Evolutionary conservation across 2,113 vertebrate species (phyloP).

Genomic region (Nothobranchius furzeri): DNA sequence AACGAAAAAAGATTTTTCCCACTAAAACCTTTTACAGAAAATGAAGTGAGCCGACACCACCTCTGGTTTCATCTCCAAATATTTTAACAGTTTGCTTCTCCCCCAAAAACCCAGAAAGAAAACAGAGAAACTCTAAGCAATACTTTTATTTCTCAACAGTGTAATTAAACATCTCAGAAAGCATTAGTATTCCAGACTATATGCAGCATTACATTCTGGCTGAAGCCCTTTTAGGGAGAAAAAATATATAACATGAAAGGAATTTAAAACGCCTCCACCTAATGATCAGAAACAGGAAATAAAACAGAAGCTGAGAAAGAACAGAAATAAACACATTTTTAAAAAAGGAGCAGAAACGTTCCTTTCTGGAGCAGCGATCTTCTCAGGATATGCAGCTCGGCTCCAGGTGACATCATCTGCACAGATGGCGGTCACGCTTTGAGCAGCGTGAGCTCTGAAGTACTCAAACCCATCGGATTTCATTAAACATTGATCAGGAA

Average conservation of each 20-base stretch:
- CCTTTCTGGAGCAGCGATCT: too few relatives aligned
- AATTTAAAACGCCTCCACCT: slow-evolving; percentile 1
- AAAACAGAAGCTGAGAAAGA: neutral
- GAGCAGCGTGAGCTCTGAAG: neutral
- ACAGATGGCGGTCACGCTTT: neutral
- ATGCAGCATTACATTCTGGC: slow-evolving; percentile 68
- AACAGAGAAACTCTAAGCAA: too few relatives aligned
- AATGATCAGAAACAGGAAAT: slow-evolving; percentile 3
- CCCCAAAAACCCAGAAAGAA: too few relatives aligned
- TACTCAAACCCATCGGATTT: neutral
- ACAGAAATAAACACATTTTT: neutral
- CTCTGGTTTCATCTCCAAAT: too few relatives aligned
- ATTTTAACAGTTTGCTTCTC: too few relatives aligned
- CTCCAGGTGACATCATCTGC: neutral
- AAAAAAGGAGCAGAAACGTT: too few relatives aligned
- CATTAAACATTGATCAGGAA: too few relatives aligned
- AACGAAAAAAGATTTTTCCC: too few relatives aligned
- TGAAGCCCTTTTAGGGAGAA: slow-evolving; percentile 66
- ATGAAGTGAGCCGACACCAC: too few relatives aligned
- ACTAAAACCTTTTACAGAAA: too few relatives aligned
- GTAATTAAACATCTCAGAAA: slow-evolving; percentile 48
- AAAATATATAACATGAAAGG: slow-evolving; percentile 24
- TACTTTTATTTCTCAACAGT: slow-evolving; percentile 50
- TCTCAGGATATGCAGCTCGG: slow-evolving; percentile 20
- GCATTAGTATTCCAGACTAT: slow-evolving; percentile 60